phyloP scores from a whole-genome alignment of 2,113 vertebrate species.

The Puntigrus tetrazona region DNA sequence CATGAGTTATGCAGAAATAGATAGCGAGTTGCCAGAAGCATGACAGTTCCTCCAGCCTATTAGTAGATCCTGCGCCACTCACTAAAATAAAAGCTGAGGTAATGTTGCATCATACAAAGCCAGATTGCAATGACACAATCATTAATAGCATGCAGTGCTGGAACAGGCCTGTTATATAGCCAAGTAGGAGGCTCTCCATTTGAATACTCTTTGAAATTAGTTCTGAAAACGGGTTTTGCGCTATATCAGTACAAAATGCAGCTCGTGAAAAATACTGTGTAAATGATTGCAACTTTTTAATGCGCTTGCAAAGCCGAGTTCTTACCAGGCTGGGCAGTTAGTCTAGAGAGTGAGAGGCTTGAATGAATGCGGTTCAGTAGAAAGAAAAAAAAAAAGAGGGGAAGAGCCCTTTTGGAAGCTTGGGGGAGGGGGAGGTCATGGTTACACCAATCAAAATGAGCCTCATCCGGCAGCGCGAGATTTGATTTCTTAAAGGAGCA shows the following conservation, averaged over 20 bases:
- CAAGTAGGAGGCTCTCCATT: background rate
- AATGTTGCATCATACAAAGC: background rate
- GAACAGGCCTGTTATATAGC: background rate
- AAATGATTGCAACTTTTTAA: background rate
- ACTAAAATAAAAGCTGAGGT: conserved; percentile 10
- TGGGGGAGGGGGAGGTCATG: background rate
- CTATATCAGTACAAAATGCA: background rate
- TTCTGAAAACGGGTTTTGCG: background rate
- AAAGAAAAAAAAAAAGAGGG: conserved; percentile 12
- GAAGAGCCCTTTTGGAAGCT: background rate
- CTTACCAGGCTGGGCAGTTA: background rate
- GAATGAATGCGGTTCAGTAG: conserved; percentile 8
- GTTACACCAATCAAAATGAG: conserved; percentile 41
- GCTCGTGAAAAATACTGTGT: background rate
- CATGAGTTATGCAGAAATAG: background rate
- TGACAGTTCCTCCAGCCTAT: background rate
- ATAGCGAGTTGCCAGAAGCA: background rate
- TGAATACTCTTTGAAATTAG: background rate
- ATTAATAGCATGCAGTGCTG: background rate
- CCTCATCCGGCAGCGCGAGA: conserved; percentile 11
- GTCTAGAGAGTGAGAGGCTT: background rate
- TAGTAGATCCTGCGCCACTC: background rate
- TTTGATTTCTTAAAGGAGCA: conserved; percentile 35
- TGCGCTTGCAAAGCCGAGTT: background rate
- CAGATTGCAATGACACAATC: conserved; percentile 7